Percentiles rank a stretch among this genome's conserved stretches.
Conservation (phyloP, 2,113 vertebrate species). For the Tachysurus fulvidraco region DNA sequence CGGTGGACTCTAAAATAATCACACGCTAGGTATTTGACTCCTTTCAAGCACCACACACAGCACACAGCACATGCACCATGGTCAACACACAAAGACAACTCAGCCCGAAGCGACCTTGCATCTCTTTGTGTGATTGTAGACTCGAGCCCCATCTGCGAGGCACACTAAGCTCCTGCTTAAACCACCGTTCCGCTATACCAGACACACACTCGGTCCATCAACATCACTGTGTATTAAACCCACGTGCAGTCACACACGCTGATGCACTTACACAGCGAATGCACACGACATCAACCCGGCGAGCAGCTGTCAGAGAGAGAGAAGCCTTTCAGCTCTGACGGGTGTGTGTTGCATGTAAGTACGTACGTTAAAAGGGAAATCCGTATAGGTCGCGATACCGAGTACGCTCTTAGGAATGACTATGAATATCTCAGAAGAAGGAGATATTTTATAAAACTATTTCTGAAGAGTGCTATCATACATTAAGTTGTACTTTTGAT, state of each 20-base stretch:
- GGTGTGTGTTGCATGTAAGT: background rate
- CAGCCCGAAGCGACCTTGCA: background rate
- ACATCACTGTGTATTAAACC: constrained; percentile 34
- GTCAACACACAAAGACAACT: background rate
- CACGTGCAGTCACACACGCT: background rate
- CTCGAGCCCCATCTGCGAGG: constrained; percentile 29
- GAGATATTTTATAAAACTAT: background rate
- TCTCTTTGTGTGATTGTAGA: constrained; percentile 30
- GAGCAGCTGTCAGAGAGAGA: background rate
- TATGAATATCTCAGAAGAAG: background rate
- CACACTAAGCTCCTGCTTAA: constrained; percentile 54
- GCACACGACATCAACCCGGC: background rate
- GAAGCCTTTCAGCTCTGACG: background rate
- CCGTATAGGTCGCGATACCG: background rate
- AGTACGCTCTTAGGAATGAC: background rate
- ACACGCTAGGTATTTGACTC: background rate
- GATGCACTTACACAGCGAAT: background rate
- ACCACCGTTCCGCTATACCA: constrained; percentile 48
- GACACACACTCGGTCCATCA: constrained; percentile 30
- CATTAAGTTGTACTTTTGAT: background rate
- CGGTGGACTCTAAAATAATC: background rate
- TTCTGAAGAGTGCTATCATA: background rate
- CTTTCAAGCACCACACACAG: background rate
- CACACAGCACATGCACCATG: constrained; percentile 1
- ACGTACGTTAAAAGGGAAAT: background rate